Evolutionary conservation across 2,888 invertebrate genomes (phyloP).

Genomic region (Epinotia nisella): DNA sequence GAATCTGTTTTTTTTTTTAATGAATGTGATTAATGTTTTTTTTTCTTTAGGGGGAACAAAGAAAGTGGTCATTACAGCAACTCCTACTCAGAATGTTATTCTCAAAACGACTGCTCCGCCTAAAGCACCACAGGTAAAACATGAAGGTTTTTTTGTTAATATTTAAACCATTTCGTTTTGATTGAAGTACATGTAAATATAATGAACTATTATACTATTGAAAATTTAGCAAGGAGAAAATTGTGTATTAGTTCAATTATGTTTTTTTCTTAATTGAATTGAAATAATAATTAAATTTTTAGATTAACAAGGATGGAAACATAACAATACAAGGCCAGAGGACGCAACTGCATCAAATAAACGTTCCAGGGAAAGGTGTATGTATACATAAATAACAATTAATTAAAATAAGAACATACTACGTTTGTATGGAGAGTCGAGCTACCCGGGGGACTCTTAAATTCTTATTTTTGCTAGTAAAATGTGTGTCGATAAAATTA

Average conservation of each 20-base stretch:
- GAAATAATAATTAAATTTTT: slow-evolving; percentile 27
- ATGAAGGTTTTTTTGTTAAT: not conserved
- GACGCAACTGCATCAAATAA: slow-evolving; percentile 88
- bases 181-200: not conserved
- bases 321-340: slow-evolving; percentile 61
- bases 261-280: too few species aligned
- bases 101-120: slow-evolving; percentile 63
- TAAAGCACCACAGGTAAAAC: slow-evolving; percentile 54
- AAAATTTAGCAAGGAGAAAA: too few species aligned
- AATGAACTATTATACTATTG: too few species aligned
- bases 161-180: not conserved
- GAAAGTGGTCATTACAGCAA: slow-evolving; percentile 66
- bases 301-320: slow-evolving; percentile 64
- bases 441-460: too few species aligned
- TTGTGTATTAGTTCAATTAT: too few species aligned
- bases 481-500: too few species aligned
- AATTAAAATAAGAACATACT: too few species aligned
- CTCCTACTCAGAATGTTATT: slow-evolving; percentile 66
- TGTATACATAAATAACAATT: slow-evolving; percentile 50
- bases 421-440: too few species aligned
- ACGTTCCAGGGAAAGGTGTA: slow-evolving; percentile 89
- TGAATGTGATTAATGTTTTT: not conserved
- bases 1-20: not conserved
- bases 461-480: too few species aligned
- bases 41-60: slow-evolving; percentile 54